A percentile compares a stretch with the other conserved stretches of the same genome.
phyloP scores from a whole-genome alignment of 2,797 vertebrate genomes.

The Hypotaenidia okinawae region DNA sequence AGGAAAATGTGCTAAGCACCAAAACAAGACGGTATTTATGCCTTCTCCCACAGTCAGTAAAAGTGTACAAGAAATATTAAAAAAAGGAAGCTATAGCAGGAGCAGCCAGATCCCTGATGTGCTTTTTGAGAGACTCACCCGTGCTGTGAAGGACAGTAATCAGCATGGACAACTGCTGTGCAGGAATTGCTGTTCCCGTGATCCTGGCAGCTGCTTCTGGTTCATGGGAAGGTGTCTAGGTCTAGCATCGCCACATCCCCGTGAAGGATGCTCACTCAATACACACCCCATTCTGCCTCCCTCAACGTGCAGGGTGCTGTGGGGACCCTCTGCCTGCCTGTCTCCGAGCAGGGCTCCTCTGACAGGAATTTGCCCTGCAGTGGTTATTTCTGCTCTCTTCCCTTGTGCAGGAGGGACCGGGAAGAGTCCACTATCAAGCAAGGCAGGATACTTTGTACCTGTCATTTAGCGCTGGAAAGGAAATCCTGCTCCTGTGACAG shows the following conservation, averaged over 20 bases:
- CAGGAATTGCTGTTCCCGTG: background rate
- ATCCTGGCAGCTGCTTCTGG: background rate
- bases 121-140: background rate
- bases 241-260: background rate
- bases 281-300: background rate
- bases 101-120: rapidly evolving
- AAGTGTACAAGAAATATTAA: conserved; percentile 7
- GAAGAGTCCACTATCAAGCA: background rate
- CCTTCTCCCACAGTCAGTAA: background rate
- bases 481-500: conserved; percentile 7
- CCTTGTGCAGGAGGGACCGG: background rate
- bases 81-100: background rate
- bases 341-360: background rate
- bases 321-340: background rate
- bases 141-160: background rate
- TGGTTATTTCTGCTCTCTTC: background rate
- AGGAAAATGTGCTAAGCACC: conserved; percentile 13
- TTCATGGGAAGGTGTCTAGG: background rate
- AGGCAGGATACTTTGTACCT: background rate
- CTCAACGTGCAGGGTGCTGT: background rate
- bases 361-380: background rate
- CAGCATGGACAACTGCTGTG: background rate
- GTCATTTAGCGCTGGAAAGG: background rate
- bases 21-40: background rate
- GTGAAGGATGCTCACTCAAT: background rate